A percentile compares a stretch with the other conserved stretches of the same genome.
These are phyloP conservation scores for Telmatherina bonti DNA, from an alignment of 2,797 vertebrate species.

Conservation along the genomic window DNA sequence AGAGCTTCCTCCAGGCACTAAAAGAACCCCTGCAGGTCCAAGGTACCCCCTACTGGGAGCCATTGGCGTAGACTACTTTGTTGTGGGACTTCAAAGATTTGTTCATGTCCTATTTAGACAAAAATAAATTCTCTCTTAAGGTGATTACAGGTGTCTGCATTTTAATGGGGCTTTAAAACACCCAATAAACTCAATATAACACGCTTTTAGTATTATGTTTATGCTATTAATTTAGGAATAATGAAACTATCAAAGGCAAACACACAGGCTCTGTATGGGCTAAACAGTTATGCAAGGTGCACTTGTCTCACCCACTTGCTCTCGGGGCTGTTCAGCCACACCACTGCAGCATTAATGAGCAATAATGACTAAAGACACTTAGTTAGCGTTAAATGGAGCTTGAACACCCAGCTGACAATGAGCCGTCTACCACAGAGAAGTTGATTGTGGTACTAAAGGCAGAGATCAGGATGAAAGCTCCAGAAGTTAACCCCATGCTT, in stretches of 20 bases:
- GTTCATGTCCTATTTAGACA: constrained; percentile 33
- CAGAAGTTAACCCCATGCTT: constrained; percentile 58
- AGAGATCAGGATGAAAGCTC: constrained; percentile 45
- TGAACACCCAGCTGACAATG: constrained; percentile 78
- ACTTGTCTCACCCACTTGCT: constrained; percentile 56
- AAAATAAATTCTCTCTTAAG: constrained; percentile 48
- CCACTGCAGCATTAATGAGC: constrained; percentile 72
- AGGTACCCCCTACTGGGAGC: constrained; percentile 6
- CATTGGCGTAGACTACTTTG: constrained; percentile 15
- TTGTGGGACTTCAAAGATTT: constrained; percentile 47
- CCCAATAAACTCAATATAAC: constrained; percentile 36
- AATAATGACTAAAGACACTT: constrained; percentile 79
- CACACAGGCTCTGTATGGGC: constrained; percentile 14
- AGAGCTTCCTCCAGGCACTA: neutral
- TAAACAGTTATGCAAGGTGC: constrained; percentile 33
- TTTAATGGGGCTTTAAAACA: constrained; percentile 48
- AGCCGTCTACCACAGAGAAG: constrained; percentile 63
- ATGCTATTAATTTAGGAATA: constrained; percentile 34
- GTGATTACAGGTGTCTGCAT: constrained; percentile 50
- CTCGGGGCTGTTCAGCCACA: constrained; percentile 51
- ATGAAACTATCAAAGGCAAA: constrained; percentile 34
- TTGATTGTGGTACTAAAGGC: constrained; percentile 56
- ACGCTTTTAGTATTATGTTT: constrained; percentile 47
- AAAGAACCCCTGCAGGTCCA: neutral
- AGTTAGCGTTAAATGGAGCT: constrained; percentile 80